These are phyloP conservation scores for Lasaia peninsularis DNA, from an alignment of 1,140 invertebrate genomes.

Conservation along the genomic window DNA sequence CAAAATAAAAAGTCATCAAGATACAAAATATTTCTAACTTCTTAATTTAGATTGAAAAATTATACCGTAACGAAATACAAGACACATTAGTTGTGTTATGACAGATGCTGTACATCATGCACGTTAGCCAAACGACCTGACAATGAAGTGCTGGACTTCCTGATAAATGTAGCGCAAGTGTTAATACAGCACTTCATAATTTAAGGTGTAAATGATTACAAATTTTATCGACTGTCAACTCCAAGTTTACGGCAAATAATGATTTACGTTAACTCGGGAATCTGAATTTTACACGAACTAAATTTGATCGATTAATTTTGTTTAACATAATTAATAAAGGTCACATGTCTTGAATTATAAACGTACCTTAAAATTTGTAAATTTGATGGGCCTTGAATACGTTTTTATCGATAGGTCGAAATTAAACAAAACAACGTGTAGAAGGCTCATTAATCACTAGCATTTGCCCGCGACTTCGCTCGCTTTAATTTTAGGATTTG, in stretches of 20 bases:
- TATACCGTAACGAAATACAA: conserved; percentile 45
- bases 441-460: too few species aligned
- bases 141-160: conserved; percentile 59
- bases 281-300: too few species aligned
- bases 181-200: conserved; percentile 34
- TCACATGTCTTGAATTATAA: too few species aligned
- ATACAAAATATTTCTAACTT: conserved; percentile 29
- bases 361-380: too few species aligned
- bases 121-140: conserved; percentile 55
- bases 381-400: too few species aligned
- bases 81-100: conserved; percentile 55
- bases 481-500: too few species aligned
- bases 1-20: conserved; percentile 33
- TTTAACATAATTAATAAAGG: too few species aligned
- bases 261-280: too few species aligned
- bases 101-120: conserved; percentile 55
- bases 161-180: conserved; percentile 64
- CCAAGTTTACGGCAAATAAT: not conserved
- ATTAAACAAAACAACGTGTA: too few species aligned
- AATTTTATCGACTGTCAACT: conserved; percentile 22
- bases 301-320: too few species aligned
- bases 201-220: conserved; percentile 37
- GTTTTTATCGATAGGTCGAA: too few species aligned
- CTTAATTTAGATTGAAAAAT: conserved; percentile 53
- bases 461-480: too few species aligned